Evolutionary conservation across 2,797 vertebrate species (phyloP), one percentile per base, ranked within the genome.

Genomic region (Semaprochilodus insignis): DNA sequence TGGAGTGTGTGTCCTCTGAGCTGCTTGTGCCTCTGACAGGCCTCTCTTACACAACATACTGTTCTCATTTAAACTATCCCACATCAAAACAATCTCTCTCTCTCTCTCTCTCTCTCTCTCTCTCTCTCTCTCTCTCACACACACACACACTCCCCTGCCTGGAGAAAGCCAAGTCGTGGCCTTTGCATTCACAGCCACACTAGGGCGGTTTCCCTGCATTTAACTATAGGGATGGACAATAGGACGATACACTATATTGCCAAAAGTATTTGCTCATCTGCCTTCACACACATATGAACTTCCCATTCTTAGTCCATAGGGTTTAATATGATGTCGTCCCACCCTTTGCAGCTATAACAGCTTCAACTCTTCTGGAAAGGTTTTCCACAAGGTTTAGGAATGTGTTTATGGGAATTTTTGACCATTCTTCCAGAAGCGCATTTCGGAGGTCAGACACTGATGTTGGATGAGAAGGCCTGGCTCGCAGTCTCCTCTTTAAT

Each of bases 21-120:
- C 78, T 88, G 87, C 90, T 88, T 89, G 51, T 74, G 57, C 63
- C n/a, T 66, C 52, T 78, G 84, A 83, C 77, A 88, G 85, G 85
- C 82, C 34, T 79, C 72, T 81, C 77, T 91, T 88, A 85, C 36
- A 31, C 76, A 85, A 81, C 83, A 86, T 74, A 75, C 74, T 48
- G 75, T 71, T 86, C 82, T 55, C 52, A 75, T 85, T 75, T 55
- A 80, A 78, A 84, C 78, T 81, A 77, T 23, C 70, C 34, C 34
- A 62, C 15, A 69, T 23, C 34, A 76, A 52, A 69, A 74, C 57
- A 74, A 67, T 83, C 16, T 21, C 6, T 19, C 77, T n/a, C 21
- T 15, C 36, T 67, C 17, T 48, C 36, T 34, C 57, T 25, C 8
- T 57, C 71, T 75, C 75, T 19, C 14, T 34, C n/a, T 57, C 31